phyloP scores from a whole-genome alignment of 2,888 invertebrate species.

The Dryococelus australis region DNA sequence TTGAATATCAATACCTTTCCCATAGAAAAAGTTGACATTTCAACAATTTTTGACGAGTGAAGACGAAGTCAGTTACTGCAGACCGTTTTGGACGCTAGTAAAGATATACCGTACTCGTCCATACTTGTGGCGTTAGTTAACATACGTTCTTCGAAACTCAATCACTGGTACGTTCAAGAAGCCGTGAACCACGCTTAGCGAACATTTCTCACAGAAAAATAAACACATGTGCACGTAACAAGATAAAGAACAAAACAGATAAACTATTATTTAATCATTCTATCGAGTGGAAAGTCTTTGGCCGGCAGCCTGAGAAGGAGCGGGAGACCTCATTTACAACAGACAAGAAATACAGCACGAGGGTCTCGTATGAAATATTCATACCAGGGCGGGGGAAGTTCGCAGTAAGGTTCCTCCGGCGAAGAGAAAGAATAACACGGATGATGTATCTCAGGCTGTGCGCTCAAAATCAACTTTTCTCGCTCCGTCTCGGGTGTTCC shows the following conservation, averaged over 20 bases:
- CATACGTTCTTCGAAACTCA: too few relatives aligned
- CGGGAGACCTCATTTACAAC: background rate
- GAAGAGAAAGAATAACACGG: conserved; percentile 16
- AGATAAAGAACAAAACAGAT: background rate
- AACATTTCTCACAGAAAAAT: too few relatives aligned
- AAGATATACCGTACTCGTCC: too few relatives aligned
- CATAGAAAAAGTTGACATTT: too few relatives aligned
- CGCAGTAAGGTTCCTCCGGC: background rate
- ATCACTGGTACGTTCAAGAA: too few relatives aligned
- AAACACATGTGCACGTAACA: background rate
- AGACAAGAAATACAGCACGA: background rate
- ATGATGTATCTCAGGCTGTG: background rate
- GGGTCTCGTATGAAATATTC: background rate
- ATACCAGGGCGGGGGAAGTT: conserved; percentile 2
- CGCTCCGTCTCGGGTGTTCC: background rate
- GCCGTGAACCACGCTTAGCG: too few relatives aligned
- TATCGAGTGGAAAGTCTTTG: background rate
- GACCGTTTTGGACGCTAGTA: too few relatives aligned
- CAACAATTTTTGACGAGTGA: too few relatives aligned
- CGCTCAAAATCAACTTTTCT: conserved; percentile 9
- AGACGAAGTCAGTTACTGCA: too few relatives aligned
- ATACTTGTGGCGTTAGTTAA: too few relatives aligned
- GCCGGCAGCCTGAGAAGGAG: background rate
- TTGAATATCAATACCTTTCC: too few relatives aligned
- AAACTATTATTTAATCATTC: background rate